These are phyloP conservation scores for Diploscapter pachys DNA, from an alignment of 1,140 invertebrate genomes.

Conservation along the genomic window DNA sequence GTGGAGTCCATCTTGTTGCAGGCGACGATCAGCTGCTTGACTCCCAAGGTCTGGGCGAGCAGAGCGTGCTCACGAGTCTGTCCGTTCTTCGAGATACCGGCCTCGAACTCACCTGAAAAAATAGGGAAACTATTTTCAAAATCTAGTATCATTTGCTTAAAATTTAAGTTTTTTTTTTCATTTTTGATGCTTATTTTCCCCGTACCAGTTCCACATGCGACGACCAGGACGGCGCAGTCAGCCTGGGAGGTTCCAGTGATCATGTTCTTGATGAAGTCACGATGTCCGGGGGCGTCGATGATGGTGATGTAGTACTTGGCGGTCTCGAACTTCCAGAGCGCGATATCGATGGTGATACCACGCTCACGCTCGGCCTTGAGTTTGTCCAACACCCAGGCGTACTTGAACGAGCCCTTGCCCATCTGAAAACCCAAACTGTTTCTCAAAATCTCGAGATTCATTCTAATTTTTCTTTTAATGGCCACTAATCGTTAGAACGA, in stretches of 20 bases:
- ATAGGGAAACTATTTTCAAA: no score
- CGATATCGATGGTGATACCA: conserved; percentile 99
- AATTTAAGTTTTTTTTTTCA: no score
- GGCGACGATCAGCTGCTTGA: conserved; percentile 95
- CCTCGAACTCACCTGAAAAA: conserved; percentile 79
- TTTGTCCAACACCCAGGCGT: conserved; percentile 97
- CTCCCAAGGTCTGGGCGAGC: conserved; percentile 92
- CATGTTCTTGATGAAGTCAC: conserved; percentile 99
- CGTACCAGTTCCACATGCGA: conserved; percentile 80
- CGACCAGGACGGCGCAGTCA: conserved; percentile 94
- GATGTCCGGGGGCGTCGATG: conserved; percentile 96
- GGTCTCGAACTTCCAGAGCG: conserved; percentile 98
- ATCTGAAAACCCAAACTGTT: conserved; percentile 62
- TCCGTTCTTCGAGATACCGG: conserved; percentile 96
- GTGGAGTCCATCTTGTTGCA: conserved; percentile 99
- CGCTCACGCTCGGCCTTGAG: conserved; percentile 93
- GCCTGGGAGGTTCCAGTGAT: conserved; percentile 81
- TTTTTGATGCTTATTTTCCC: no score
- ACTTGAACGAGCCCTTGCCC: conserved; percentile 96
- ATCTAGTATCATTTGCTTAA: no score
- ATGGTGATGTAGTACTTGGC: conserved; percentile 95
- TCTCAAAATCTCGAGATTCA: conserved; percentile 52
- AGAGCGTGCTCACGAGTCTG: conserved; percentile 98
- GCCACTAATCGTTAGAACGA: neutral
- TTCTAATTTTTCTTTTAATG: no score